A percentile compares a stretch with the other conserved stretches of the same genome.
Conservation (phyloP, 1,140 invertebrate species). For the Diprion similis region DNA sequence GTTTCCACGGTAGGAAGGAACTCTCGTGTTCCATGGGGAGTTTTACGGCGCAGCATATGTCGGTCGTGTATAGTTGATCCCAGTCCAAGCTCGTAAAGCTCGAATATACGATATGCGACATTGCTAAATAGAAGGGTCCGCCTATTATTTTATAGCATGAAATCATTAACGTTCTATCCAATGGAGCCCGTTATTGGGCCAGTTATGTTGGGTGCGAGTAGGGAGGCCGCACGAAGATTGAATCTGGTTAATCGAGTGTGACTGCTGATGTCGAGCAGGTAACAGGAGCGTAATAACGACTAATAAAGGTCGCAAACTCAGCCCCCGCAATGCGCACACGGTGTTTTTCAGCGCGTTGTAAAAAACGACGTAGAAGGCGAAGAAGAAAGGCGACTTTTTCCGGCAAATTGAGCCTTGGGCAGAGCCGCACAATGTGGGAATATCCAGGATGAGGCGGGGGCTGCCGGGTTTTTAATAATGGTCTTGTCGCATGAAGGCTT, state of each 20-base stretch:
- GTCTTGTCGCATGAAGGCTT: background rate
- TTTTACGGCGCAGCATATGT: constrained; percentile 30
- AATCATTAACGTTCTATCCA: constrained; percentile 30
- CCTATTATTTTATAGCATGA: constrained; percentile 34
- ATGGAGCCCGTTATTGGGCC: background rate
- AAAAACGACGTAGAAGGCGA: too few relatives aligned
- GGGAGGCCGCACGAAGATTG: background rate
- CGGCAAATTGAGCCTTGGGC: too few relatives aligned
- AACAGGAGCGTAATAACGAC: too few relatives aligned
- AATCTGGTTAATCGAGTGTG: too few relatives aligned
- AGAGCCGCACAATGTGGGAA: too few relatives aligned
- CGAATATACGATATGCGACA: constrained; percentile 20
- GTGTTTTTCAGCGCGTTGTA: too few relatives aligned
- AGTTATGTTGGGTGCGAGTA: background rate
- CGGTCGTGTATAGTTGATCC: too few relatives aligned
- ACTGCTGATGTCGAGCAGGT: too few relatives aligned
- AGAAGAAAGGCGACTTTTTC: too few relatives aligned
- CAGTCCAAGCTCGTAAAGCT: constrained; percentile 30
- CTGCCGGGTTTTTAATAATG: background rate
- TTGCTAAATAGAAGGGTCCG: constrained; percentile 12
- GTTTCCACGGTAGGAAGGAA: constrained; percentile 26
- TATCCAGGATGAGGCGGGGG: too few relatives aligned
- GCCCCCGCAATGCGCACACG: background rate
- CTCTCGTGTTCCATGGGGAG: constrained; percentile 32
- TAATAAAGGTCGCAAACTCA: too few relatives aligned